phyloP scores from a whole-genome alignment of 53 echinoderm and acorn worm genomes.

The Luidia sarsii region DNA sequence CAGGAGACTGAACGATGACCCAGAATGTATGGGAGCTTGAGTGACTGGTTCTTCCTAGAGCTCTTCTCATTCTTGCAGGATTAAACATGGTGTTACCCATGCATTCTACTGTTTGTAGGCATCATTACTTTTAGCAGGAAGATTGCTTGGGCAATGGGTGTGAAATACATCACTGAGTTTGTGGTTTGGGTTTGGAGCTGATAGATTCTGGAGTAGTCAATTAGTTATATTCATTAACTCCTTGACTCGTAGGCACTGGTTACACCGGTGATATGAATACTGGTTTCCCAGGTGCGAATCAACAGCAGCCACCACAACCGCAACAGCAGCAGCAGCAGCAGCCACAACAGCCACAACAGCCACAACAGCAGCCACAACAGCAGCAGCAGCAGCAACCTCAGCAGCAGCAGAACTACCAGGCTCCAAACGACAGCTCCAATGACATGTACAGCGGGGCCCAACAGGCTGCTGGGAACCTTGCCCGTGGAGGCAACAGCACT shows the following conservation, averaged over 20 bases:
- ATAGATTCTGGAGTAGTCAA: too few relatives aligned
- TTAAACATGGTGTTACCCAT: not conserved
- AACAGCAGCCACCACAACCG: not conserved
- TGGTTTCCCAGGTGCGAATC: not conserved
- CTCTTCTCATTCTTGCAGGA: not conserved
- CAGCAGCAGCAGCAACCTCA: constrained; percentile 12
- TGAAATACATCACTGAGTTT: too few relatives aligned
- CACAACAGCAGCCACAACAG: not conserved
- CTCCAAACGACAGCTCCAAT: constrained; percentile 7
- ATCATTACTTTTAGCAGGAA: too few relatives aligned
- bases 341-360: constrained; percentile 13
- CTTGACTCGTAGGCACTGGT: not conserved
- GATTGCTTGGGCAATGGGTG: too few relatives aligned
- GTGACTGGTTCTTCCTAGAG: too few relatives aligned
- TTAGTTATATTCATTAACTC: not conserved
- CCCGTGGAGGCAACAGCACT: constrained; percentile 33
- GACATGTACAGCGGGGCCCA: constrained; percentile 18
- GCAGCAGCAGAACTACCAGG: constrained; percentile 23
- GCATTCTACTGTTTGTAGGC: not conserved
- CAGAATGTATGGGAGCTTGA: too few relatives aligned
- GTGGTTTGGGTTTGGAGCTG: too few relatives aligned
- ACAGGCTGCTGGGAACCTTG: constrained; percentile 19
- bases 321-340: constrained; percentile 9
- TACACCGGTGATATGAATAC: constrained; percentile 11
- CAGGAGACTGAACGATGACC: too few relatives aligned